phyloP scores from a whole-genome alignment of 2,797 vertebrate genomes.

The Enteromius treurensis region DNA sequence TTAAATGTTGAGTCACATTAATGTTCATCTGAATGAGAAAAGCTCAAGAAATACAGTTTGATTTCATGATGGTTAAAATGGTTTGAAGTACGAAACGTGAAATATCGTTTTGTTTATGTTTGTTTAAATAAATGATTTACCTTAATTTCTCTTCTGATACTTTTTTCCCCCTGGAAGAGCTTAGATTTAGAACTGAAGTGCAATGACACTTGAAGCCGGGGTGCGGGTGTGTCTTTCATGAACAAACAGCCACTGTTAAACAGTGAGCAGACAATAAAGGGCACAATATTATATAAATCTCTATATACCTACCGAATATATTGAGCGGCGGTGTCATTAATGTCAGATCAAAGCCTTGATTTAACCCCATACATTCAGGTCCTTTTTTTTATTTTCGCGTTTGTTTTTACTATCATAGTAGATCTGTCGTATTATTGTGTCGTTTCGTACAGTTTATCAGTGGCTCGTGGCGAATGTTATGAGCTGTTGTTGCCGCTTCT shows the following conservation, averaged over 20 bases:
- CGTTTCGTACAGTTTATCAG: no score
- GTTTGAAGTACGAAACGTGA: not conserved
- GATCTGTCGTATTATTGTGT: not conserved
- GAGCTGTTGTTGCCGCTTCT: constrained; percentile 5
- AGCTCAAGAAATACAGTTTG: not conserved
- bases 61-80: not conserved
- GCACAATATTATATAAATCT: not conserved
- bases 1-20: not conserved
- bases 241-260: no score
- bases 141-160: no score
- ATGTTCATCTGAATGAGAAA: not conserved
- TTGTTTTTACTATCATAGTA: not conserved
- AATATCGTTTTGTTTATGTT: not conserved
- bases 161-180: not conserved
- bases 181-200: not conserved
- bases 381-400: not conserved
- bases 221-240: not conserved
- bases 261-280: not conserved
- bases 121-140: not conserved
- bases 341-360: not conserved
- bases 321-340: not conserved
- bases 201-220: not conserved
- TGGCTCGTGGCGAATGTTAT: not conserved
- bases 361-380: not conserved
- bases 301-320: not conserved